phyloP scores from a whole-genome alignment of 1,140 invertebrate genomes.

The Formica exsecta region DNA sequence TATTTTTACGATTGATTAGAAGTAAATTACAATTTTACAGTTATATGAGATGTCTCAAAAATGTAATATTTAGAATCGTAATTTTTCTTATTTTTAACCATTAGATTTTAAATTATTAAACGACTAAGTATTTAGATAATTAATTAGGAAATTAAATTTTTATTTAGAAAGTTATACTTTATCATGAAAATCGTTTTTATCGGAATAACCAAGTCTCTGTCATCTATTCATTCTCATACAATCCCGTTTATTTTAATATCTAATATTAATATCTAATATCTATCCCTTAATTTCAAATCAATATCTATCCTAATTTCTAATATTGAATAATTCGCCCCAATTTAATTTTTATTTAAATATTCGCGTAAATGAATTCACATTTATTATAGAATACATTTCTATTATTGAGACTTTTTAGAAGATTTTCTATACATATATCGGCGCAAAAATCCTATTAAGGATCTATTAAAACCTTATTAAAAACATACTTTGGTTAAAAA shows the following conservation, averaged over 20 bases:
- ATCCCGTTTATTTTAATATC: conserved; percentile 5
- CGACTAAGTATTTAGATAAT: conserved; percentile 1
- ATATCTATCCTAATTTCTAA: conserved; percentile 25
- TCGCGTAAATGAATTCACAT: background rate
- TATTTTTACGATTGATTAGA: background rate
- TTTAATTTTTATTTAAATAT: conserved; percentile 40
- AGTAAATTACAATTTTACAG: background rate
- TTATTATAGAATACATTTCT: conserved; percentile 26
- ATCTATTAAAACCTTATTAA: conserved; percentile 11
- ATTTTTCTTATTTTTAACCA: background rate
- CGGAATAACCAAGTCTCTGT: background rate
- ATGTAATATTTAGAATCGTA: background rate
- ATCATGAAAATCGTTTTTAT: background rate
- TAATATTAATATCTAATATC: conserved; percentile 33
- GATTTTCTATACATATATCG: background rate
- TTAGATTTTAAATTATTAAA: background rate
- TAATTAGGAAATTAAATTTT: background rate
- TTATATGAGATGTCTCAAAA: background rate
- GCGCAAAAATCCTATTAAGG: background rate
- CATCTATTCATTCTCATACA: conserved; percentile 18
- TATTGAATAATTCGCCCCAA: conserved; percentile 17
- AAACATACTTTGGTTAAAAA: too few species aligned
- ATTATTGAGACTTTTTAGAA: background rate
- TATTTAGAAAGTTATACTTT: background rate
- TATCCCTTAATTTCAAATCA: background rate